Evolutionary conservation across 64 coral and sea anemone species (phyloP).

Genomic region (Platygyra sinensis): DNA sequence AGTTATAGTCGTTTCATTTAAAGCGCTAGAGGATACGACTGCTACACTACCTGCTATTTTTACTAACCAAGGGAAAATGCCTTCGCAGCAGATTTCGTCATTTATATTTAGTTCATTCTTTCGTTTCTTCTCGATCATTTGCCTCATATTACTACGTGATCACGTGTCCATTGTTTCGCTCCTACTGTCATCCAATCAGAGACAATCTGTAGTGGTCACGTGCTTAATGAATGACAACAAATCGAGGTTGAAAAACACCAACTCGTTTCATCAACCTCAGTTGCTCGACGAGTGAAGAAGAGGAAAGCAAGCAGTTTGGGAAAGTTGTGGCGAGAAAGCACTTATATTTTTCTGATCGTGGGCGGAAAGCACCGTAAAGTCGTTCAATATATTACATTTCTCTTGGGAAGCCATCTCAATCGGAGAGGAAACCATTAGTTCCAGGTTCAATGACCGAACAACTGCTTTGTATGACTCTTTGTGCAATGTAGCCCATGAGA

Average conservation of each 20-base stretch:
- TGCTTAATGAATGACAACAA: slow-evolving; percentile 59
- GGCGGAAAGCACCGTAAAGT: neutral
- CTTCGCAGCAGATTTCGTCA: too few relatives aligned
- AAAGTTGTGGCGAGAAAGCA: neutral
- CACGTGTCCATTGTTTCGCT: neutral
- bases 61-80: too few relatives aligned
- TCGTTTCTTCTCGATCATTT: neutral
- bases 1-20: too few relatives aligned
- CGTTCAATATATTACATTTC: neutral
- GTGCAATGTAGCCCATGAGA: too few relatives aligned
- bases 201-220: neutral
- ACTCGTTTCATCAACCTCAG: neutral
- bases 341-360: neutral
- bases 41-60: too few relatives aligned
- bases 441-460: slow-evolving; percentile 45
- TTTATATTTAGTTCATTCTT: too few relatives aligned
- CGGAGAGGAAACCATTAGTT: neutral
- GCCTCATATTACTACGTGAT: neutral
- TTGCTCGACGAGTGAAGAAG: neutral
- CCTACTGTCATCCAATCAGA: slow-evolving; percentile 42
- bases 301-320: neutral
- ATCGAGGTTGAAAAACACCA: slow-evolving; percentile 21
- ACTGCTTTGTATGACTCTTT: neutral
- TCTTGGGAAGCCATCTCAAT: neutral
- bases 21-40: too few relatives aligned